Evolutionary conservation across 2,888 invertebrate species (phyloP).

Genomic region (Thymelicus acteon): DNA sequence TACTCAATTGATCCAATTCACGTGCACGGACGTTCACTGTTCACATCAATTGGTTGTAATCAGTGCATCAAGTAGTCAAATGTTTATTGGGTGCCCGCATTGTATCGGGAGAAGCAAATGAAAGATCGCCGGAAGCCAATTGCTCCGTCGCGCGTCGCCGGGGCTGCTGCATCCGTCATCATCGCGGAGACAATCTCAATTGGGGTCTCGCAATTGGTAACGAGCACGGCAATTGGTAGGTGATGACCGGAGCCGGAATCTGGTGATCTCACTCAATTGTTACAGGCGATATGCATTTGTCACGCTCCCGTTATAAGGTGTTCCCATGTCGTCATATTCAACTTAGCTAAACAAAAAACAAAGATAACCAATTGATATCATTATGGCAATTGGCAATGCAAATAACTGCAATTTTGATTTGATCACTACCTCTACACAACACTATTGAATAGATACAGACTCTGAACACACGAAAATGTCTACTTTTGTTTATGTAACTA

Average conservation of each 20-base stretch:
- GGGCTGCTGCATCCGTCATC: constrained; percentile 75
- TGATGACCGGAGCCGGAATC: constrained; percentile 37
- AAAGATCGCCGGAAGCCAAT: constrained; percentile 76
- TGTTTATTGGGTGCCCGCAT: constrained; percentile 40
- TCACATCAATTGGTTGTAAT: constrained; percentile 42
- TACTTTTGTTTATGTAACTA: no score
- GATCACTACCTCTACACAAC: no score
- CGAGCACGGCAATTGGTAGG: constrained; percentile 38
- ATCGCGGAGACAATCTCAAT: constrained; percentile 66
- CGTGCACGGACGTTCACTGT: constrained; percentile 39
- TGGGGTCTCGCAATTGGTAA: constrained; percentile 52
- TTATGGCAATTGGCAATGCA: no score
- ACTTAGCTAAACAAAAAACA: no score
- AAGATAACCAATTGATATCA: no score
- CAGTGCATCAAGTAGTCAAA: constrained; percentile 11
- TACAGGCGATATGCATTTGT: not conserved
- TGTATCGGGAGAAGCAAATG: constrained; percentile 56
- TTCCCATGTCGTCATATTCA: no score
- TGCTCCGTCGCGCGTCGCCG: constrained; percentile 48
- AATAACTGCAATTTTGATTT: no score
- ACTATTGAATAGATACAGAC: no score
- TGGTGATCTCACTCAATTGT: constrained; percentile 35
- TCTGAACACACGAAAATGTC: no score
- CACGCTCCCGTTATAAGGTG: no score
- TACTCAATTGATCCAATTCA: constrained; percentile 14